Conservation (phyloP, 2,797 vertebrate species). For the Argya squamiceps region DNA sequence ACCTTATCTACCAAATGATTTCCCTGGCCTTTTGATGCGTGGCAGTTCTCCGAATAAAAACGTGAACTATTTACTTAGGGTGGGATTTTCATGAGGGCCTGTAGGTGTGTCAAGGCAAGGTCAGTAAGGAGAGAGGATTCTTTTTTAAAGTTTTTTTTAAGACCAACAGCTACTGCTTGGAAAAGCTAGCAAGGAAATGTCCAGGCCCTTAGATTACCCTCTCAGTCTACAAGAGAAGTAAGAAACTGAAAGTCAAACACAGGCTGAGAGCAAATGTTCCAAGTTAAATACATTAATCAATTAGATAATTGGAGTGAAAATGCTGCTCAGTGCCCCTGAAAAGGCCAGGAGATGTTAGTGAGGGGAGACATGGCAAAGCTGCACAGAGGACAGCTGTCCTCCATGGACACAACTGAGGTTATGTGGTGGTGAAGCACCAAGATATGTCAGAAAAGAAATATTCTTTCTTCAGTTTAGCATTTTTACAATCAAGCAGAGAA, state of each 20-base stretch:
- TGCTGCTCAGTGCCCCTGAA: neutral
- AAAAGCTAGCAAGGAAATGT: neutral
- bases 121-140: neutral
- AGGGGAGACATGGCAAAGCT: neutral
- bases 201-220: neutral
- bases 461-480: neutral
- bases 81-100: slow-evolving; percentile 33
- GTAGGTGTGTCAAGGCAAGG: slow-evolving; percentile 39
- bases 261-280: slow-evolving; percentile 20
- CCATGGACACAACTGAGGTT: rapidly evolving
- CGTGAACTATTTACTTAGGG: slow-evolving; percentile 27
- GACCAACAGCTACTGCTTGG: neutral
- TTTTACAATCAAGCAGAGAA: neutral
- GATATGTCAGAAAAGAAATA: neutral
- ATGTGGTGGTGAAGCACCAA: neutral
- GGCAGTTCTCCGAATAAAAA: slow-evolving; percentile 19
- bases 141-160: neutral
- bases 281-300: slow-evolving; percentile 14
- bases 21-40: neutral
- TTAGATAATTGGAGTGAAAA: slow-evolving; percentile 26
- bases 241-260: slow-evolving; percentile 56
- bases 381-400: neutral
- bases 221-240: neutral
- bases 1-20: slow-evolving; percentile 31
- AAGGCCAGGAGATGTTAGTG: rapidly evolving